Evolutionary conservation across 2,113 vertebrate genomes (phyloP).

Genomic region (Centropristis striata): DNA sequence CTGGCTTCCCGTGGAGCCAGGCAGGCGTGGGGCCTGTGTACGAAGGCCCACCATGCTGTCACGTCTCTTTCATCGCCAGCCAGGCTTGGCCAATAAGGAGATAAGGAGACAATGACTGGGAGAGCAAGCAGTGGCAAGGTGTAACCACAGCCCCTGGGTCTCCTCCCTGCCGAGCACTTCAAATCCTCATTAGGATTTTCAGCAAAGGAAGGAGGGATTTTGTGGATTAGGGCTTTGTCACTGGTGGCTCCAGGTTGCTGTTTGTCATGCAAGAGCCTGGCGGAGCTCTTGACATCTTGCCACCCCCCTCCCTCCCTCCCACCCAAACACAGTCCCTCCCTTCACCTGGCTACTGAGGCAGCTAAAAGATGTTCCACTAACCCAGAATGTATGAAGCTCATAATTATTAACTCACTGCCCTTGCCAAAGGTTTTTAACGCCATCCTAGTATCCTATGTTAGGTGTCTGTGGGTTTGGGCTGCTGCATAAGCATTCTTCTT

Average conservation of each 20-base stretch:
- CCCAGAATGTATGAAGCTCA: conserved; percentile 43
- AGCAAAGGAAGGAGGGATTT: conserved; percentile 85
- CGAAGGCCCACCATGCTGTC: conserved; percentile 80
- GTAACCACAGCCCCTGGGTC: conserved; percentile 74
- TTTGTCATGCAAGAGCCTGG: conserved; percentile 85
- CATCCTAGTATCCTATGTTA: conserved; percentile 29
- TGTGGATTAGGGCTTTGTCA: conserved; percentile 87
- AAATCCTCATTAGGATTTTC: conserved; percentile 87
- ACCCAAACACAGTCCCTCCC: conserved; percentile 52
- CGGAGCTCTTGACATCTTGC: conserved; percentile 77
- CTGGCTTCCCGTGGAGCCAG: conserved; percentile 82
- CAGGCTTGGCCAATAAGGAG: conserved; percentile 83
- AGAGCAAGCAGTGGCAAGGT: conserved; percentile 84
- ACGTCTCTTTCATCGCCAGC: conserved; percentile 84
- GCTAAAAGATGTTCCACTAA: conserved; percentile 49
- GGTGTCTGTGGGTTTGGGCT: conserved; percentile 45
- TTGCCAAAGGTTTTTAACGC: conserved; percentile 52
- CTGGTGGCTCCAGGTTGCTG: conserved; percentile 84
- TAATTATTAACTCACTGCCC: conserved; percentile 49
- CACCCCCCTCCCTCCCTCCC: conserved; percentile 58
- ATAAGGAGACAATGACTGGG: conserved; percentile 82
- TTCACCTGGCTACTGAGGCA: conserved; percentile 55
- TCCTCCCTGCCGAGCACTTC: conserved; percentile 80
- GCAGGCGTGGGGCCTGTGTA: conserved; percentile 78
- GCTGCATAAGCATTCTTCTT: conserved; percentile 68